A percentile compares a stretch with the other conserved stretches of the same genome.
phyloP scores from a whole-genome alignment of 1,140 invertebrate species.

The Archegozetes longisetosus region DNA sequence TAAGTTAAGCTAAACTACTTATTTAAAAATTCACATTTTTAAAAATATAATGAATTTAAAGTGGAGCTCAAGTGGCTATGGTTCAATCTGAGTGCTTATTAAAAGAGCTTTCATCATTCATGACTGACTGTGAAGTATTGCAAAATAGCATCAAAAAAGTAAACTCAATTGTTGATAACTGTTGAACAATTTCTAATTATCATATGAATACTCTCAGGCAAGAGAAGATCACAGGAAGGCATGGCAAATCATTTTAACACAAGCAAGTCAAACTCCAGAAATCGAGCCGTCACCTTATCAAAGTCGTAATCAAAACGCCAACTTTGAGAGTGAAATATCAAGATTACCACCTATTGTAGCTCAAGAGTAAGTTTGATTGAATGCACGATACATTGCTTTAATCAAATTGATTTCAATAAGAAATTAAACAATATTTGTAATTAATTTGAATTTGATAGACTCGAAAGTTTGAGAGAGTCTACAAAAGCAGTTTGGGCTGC shows the following conservation, averaged over 20 bases:
- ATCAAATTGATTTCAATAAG: slow-evolving; percentile 1
- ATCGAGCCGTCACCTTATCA: not conserved
- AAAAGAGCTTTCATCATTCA: slow-evolving; percentile 10
- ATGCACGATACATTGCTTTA: not conserved
- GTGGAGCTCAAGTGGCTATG: slow-evolving; percentile 16
- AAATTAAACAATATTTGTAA: slow-evolving; percentile 4
- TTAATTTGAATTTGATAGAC: slow-evolving; percentile 1
- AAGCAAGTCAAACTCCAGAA: not conserved
- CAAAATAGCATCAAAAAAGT: not conserved
- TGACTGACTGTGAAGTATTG: slow-evolving; percentile 2
- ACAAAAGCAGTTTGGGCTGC: not conserved
- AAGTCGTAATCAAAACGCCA: not conserved
- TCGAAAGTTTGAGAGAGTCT: not conserved
- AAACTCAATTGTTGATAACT: not conserved
- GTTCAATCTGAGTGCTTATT: slow-evolving; percentile 14
- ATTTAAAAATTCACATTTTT: too few relatives aligned
- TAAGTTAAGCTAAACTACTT: slow-evolving; percentile 7
- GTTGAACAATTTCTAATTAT: not conserved
- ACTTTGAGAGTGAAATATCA: too few relatives aligned
- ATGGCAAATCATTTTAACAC: not conserved
- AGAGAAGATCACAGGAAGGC: slow-evolving; percentile 5
- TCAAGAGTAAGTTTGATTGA: not conserved
- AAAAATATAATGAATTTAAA: too few relatives aligned
- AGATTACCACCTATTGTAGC: not conserved
- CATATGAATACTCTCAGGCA: not conserved